Evolutionary conservation across 2,113 vertebrate species (phyloP).

Genomic region (Nycticorax nycticorax): DNA sequence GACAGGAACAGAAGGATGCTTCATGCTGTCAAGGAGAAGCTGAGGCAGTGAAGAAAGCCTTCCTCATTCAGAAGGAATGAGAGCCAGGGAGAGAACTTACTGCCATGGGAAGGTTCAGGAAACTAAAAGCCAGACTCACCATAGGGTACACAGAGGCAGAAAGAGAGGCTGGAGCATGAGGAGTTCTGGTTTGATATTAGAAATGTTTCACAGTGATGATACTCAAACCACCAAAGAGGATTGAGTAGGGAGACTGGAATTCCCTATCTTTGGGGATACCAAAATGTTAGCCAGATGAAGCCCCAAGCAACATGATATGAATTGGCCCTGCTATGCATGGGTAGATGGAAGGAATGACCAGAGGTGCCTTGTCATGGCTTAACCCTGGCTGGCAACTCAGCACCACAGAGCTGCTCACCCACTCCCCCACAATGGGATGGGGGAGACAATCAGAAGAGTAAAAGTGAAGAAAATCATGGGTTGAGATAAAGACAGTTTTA

Average conservation of each 20-base stretch:
- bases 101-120: not conserved
- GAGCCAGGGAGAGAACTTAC: rapidly evolving
- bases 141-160: not conserved
- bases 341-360: not conserved
- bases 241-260: not conserved
- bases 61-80: not conserved
- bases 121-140: not conserved
- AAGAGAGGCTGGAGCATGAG: not conserved
- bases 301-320: not conserved
- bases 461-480: too few species aligned
- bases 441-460: too few species aligned
- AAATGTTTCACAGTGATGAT: not conserved
- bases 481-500: too few species aligned
- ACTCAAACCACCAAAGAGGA: not conserved
- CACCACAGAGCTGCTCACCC: too few species aligned
- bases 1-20: not conserved
- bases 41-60: not conserved
- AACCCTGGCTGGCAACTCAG: too few species aligned
- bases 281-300: rapidly evolving
- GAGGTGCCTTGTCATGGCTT: not conserved
- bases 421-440: too few species aligned
- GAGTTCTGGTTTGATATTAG: not conserved
- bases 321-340: not conserved
- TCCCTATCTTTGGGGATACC: not conserved
- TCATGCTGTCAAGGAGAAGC: not conserved